These are phyloP conservation scores for Xenus cinereus DNA, from an alignment of 2,113 vertebrate genomes.

Conservation along the genomic window DNA sequence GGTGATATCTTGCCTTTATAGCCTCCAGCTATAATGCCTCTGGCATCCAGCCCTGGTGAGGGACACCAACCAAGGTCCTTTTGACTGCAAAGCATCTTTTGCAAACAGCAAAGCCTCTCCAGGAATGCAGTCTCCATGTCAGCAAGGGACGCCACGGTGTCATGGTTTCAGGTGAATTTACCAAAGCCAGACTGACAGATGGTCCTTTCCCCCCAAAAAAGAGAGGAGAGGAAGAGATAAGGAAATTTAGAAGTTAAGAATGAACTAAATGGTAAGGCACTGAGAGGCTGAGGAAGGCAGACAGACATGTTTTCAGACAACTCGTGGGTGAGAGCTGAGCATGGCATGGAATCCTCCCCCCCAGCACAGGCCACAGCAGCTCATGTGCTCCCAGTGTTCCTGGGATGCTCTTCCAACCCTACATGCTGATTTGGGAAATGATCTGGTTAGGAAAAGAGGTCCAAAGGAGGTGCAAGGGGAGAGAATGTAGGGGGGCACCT, in stretches of 20 bases:
- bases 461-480: not conserved
- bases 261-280: not conserved
- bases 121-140: not conserved
- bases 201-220: too few relatives aligned
- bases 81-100: not conserved
- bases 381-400: not conserved
- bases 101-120: not conserved
- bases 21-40: not conserved
- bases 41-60: not conserved
- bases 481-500: not conserved
- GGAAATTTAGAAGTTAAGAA: too few relatives aligned
- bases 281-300: not conserved
- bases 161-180: too few relatives aligned
- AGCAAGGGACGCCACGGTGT: not conserved
- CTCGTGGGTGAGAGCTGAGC: not conserved
- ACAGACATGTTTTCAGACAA: accelerated
- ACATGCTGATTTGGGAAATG: not conserved
- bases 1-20: not conserved
- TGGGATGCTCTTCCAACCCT: not conserved
- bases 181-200: too few relatives aligned
- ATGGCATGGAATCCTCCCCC: not conserved
- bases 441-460: not conserved
- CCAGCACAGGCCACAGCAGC: not conserved
- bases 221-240: too few relatives aligned
- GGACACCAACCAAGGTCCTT: not conserved